Evolutionary conservation across 2,113 vertebrate genomes (phyloP).

Genomic region (Morphnarchus princeps): DNA sequence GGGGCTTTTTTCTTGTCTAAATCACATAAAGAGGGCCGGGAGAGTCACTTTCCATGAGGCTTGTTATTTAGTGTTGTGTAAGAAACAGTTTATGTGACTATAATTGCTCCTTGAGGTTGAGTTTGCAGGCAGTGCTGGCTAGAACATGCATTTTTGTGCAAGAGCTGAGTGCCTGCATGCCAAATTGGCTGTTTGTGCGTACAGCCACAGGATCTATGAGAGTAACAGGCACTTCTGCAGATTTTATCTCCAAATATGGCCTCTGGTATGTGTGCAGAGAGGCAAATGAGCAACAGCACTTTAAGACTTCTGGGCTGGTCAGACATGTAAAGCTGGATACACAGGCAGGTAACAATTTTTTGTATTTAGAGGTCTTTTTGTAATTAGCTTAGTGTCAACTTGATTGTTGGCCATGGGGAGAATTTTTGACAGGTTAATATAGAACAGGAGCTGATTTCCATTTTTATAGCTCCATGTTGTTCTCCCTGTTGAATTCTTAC

Average conservation of each 20-base stretch:
- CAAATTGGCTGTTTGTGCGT: not conserved
- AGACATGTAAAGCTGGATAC: not conserved
- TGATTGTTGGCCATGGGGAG: not conserved
- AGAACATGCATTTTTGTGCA: not conserved
- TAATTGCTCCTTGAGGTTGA: conserved; percentile 38
- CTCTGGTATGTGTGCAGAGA: not conserved
- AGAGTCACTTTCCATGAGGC: not conserved
- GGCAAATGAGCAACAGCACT: not conserved
- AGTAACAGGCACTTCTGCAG: not conserved
- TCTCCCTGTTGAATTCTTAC: not conserved
- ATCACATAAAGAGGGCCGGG: not conserved
- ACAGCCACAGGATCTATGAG: not conserved
- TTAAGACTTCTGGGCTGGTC: not conserved
- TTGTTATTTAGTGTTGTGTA: not conserved
- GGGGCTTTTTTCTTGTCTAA: not conserved
- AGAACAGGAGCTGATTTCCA: not conserved
- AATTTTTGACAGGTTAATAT: not conserved
- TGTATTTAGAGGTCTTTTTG: not conserved
- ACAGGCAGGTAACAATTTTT: not conserved
- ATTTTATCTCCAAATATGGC: not conserved
- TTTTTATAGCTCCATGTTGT: not conserved
- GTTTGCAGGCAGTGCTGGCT: conserved; percentile 37
- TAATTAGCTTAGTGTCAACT: not conserved
- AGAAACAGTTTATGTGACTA: not conserved
- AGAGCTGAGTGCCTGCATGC: not conserved